These are phyloP conservation scores for Teleopsis dalmanni DNA, from an alignment of 1,140 invertebrate genomes.

Conservation along the genomic window DNA sequence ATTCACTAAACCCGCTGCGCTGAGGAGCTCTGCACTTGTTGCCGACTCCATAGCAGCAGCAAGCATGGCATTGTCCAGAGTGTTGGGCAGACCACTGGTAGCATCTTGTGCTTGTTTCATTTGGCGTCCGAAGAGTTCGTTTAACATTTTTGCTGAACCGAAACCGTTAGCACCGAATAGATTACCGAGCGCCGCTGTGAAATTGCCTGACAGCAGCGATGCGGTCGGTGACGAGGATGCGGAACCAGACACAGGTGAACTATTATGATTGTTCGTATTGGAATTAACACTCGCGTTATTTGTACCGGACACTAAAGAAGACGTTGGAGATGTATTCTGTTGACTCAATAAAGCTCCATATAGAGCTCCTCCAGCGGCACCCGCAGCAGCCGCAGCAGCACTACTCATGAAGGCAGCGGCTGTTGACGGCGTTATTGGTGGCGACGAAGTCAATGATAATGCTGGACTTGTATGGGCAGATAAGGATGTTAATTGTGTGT, in stretches of 20 bases:
- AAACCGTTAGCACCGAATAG: conserved; percentile 65
- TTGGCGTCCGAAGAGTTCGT: conserved; percentile 70
- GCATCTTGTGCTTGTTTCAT: conserved; percentile 63
- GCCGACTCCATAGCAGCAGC: conserved; percentile 43
- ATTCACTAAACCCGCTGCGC: conserved; percentile 24
- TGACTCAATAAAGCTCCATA: conserved; percentile 73
- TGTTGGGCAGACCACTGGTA: conserved; percentile 48
- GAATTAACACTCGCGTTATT: too few species aligned
- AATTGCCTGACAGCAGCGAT: conserved; percentile 10
- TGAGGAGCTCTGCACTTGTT: conserved; percentile 36
- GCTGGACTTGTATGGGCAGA: conserved; percentile 9
- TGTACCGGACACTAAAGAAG: background rate
- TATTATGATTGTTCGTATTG: background rate
- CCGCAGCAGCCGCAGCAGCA: conserved; percentile 43
- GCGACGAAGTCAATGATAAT: background rate
- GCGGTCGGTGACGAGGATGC: conserved; percentile 10
- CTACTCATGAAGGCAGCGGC: conserved; percentile 58
- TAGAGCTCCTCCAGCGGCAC: conserved; percentile 54
- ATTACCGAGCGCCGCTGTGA: conserved; percentile 56
- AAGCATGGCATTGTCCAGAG: conserved; percentile 41
- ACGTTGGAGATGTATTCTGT: conserved; percentile 11
- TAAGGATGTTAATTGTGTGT: background rate
- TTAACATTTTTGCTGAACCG: conserved; percentile 75
- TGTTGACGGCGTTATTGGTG: conserved; percentile 9
- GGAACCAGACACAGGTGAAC: conserved; percentile 1